These are phyloP conservation scores for Potorous gilbertii DNA, from an alignment of 2,797 vertebrate genomes.

Conservation along the genomic window DNA sequence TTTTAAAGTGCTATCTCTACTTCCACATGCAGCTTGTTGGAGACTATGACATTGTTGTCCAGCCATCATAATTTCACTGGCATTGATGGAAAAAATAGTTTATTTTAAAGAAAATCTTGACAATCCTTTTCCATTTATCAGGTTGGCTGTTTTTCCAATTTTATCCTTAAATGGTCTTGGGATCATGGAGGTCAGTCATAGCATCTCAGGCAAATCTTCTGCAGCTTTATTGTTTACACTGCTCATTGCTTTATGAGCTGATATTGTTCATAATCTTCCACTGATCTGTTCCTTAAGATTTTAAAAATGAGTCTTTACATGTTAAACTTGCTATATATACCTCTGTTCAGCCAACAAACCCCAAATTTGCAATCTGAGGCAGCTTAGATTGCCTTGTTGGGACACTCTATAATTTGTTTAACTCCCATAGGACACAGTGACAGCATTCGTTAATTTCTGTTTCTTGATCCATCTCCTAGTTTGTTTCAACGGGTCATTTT, in stretches of 20 bases:
- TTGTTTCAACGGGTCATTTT: not conserved
- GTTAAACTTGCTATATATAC: not conserved
- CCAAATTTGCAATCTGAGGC: not conserved
- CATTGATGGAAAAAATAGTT: not conserved
- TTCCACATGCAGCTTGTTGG: not conserved
- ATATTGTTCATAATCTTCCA: not conserved
- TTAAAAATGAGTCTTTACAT: not conserved
- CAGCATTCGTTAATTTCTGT: not conserved
- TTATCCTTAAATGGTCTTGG: not conserved
- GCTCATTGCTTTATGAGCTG: not conserved
- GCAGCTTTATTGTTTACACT: not conserved
- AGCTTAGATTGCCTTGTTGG: not conserved
- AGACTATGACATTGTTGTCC: not conserved
- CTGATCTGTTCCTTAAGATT: not conserved
- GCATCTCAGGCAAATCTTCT: conserved; percentile 6
- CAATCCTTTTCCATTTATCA: not conserved
- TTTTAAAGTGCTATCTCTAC: not conserved
- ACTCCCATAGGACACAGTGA: not conserved
- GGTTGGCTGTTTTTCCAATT: not conserved
- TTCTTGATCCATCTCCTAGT: not conserved
- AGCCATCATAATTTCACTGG: not conserved
- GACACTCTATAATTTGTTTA: not conserved
- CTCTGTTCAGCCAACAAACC: not conserved
- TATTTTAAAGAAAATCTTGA: not conserved
- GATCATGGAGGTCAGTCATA: not conserved